A percentile compares a stretch with the other conserved stretches of the same genome.
Evolutionary conservation across 2,888 invertebrate species (phyloP).

Genomic region (Nephrotoma appendiculata): DNA sequence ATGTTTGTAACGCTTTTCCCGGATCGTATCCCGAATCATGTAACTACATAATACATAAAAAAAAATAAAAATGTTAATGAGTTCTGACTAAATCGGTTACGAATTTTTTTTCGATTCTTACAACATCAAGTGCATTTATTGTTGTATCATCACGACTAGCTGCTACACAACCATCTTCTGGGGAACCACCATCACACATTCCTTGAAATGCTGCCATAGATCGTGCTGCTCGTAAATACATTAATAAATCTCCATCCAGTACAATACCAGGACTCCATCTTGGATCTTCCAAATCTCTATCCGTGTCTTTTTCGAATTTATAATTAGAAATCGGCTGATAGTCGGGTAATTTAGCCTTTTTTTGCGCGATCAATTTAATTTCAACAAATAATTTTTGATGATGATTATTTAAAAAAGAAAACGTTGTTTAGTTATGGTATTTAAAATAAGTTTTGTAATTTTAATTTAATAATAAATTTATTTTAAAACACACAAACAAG

Average conservation of each 20-base stretch:
- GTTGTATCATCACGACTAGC: slow-evolving; percentile 96
- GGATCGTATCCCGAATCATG: slow-evolving; percentile 96
- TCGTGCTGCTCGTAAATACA: slow-evolving; percentile 93
- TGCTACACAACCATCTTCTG: slow-evolving; percentile 93
- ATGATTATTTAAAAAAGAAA: neutral
- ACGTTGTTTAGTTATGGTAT: neutral
- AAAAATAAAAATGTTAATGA: neutral
- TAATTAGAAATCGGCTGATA: slow-evolving; percentile 36
- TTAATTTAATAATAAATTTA: neutral
- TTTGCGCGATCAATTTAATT: neutral
- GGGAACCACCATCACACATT: slow-evolving; percentile 96
- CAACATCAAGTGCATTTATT: slow-evolving; percentile 89
- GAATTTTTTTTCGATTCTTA: slow-evolving; percentile 29
- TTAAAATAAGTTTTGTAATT: neutral
- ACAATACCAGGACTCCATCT: slow-evolving; percentile 91
- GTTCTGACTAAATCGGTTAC: neutral
- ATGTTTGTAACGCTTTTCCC: slow-evolving; percentile 86
- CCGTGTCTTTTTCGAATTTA: slow-evolving; percentile 34
- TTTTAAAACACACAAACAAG: neutral
- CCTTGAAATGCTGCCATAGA: slow-evolving; percentile 97
- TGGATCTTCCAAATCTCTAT: slow-evolving; percentile 59
- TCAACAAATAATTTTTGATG: neutral
- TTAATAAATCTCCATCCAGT: slow-evolving; percentile 86
- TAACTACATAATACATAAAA: slow-evolving; percentile 39
- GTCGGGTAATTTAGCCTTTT: slow-evolving; percentile 35